Conservation (phyloP, 2,888 invertebrate genomes). For the Troides helena region DNA sequence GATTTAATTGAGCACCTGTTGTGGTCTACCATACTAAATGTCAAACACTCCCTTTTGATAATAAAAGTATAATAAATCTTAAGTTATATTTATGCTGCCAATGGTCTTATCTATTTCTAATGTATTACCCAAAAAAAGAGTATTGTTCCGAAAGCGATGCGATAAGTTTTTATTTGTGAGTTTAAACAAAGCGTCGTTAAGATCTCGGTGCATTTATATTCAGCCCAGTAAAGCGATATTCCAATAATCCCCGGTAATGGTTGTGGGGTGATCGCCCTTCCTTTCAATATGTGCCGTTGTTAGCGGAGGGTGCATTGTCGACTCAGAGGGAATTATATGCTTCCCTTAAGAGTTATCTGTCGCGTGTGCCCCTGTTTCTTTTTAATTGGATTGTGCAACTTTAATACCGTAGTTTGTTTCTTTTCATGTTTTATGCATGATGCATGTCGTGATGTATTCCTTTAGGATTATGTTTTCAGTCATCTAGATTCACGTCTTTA, state of each 20-base stretch:
- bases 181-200: slow-evolving; percentile 53
- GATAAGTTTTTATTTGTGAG: slow-evolving; percentile 34
- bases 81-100: neutral
- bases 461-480: neutral
- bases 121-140: neutral
- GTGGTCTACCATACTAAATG: neutral
- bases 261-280: slow-evolving; percentile 60
- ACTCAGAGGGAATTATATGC: slow-evolving; percentile 66
- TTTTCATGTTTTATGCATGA: slow-evolving; percentile 5
- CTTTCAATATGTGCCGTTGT: slow-evolving; percentile 54
- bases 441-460: neutral
- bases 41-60: neutral
- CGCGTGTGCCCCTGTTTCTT: slow-evolving; percentile 54
- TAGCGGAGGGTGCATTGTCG: slow-evolving; percentile 66
- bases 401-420: slow-evolving; percentile 19
- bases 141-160: slow-evolving; percentile 32
- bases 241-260: slow-evolving; percentile 69
- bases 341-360: slow-evolving; percentile 61
- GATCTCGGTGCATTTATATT: slow-evolving; percentile 41
- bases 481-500: neutral
- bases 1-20: no score
- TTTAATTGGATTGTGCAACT: slow-evolving; percentile 28
- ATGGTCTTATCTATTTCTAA: neutral
- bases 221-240: slow-evolving; percentile 60
- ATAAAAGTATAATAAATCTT: no score